Evolutionary conservation across 2,888 invertebrate genomes (phyloP).

Genomic region (Patella caerulea): DNA sequence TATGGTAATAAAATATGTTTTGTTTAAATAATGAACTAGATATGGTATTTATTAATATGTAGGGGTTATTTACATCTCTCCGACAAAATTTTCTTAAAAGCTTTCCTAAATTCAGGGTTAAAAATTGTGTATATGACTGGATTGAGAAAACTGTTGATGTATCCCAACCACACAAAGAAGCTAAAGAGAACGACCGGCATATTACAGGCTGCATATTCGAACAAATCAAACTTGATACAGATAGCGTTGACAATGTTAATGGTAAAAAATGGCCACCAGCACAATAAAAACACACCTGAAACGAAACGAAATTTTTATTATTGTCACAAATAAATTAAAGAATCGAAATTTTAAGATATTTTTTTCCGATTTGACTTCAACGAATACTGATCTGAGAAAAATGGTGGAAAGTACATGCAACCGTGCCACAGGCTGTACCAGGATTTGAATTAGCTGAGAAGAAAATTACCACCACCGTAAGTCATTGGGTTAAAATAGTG

Average conservation of each 20-base stretch:
- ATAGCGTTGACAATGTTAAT: conserved; percentile 97
- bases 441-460: too few relatives aligned
- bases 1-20: too few relatives aligned
- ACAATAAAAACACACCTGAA: conserved; percentile 96
- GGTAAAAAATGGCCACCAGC: conserved; percentile 99
- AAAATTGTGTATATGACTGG: conserved; percentile 75
- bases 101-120: conserved; percentile 90
- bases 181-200: conserved; percentile 61
- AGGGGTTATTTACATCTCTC: conserved; percentile 42
- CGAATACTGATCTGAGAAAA: too few relatives aligned
- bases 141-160: conserved; percentile 91
- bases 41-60: background rate
- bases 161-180: conserved; percentile 95
- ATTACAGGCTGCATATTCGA: conserved; percentile 80
- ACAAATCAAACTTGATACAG: conserved; percentile 80
- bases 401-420: too few relatives aligned
- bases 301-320: conserved; percentile 40
- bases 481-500: too few relatives aligned
- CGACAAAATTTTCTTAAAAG: conserved; percentile 91
- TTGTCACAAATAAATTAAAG: too few relatives aligned
- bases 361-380: too few relatives aligned
- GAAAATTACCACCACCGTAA: too few relatives aligned
- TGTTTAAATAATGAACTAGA: too few relatives aligned
- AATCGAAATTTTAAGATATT: too few relatives aligned
- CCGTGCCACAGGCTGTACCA: too few relatives aligned